Evolutionary conservation across 2,797 vertebrate genomes (phyloP).

Genomic region (Helicolenus hilgendorfi): DNA sequence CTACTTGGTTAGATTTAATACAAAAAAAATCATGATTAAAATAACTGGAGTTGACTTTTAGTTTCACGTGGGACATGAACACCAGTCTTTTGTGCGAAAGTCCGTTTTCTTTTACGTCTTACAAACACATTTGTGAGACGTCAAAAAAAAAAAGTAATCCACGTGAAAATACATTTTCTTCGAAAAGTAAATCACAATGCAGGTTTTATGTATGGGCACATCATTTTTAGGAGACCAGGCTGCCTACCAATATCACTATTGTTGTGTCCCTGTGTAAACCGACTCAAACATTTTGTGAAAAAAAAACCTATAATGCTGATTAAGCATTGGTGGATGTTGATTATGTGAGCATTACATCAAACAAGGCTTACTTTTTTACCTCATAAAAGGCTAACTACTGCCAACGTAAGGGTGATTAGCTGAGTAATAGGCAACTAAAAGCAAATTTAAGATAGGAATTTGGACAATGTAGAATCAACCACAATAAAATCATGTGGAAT

Average conservation of each 20-base stretch:
- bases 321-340: not conserved
- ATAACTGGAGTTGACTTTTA: too few relatives aligned
- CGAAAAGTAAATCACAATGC: too few relatives aligned
- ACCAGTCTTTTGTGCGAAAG: too few relatives aligned
- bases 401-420: not conserved
- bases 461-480: not conserved
- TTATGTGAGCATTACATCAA: not conserved
- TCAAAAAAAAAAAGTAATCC: too few relatives aligned
- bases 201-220: too few relatives aligned
- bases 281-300: not conserved
- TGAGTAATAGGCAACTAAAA: not conserved
- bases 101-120: too few relatives aligned
- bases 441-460: not conserved
- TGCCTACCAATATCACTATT: not conserved
- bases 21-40: too few relatives aligned
- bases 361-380: not conserved
- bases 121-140: too few relatives aligned
- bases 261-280: not conserved
- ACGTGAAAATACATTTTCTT: too few relatives aligned
- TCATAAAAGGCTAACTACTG: not conserved
- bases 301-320: not conserved
- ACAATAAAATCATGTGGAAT: not conserved
- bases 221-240: too few relatives aligned
- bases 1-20: accelerated
- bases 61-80: too few relatives aligned